phyloP scores from a whole-genome alignment of 2,797 vertebrate genomes.

The Hipposideros larvatus region DNA sequence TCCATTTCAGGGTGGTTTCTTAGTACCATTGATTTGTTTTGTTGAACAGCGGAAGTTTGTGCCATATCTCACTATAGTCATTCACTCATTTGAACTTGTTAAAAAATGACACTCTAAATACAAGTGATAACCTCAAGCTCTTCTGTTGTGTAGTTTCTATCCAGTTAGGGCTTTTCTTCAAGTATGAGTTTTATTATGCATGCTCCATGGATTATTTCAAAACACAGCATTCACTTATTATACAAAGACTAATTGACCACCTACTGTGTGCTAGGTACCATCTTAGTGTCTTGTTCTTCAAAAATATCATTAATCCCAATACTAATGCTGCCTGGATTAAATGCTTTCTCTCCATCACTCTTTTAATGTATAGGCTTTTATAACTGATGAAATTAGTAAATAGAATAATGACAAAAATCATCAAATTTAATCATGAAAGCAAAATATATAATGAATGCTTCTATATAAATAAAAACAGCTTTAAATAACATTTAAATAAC shows the following conservation, averaged over 20 bases:
- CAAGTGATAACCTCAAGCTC: not conserved
- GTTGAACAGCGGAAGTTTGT: not conserved
- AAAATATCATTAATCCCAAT: constrained; percentile 1
- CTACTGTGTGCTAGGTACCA: not conserved
- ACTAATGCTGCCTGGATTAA: not conserved
- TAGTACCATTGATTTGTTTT: not conserved
- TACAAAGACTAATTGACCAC: not conserved
- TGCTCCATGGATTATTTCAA: not conserved
- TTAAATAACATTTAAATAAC: not conserved
- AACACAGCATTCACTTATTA: not conserved
- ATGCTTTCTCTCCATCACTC: not conserved
- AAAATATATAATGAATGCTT: not conserved
- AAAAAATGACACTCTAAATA: not conserved
- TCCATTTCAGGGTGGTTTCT: not conserved
- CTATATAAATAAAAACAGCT: not conserved
- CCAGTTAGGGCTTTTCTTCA: not conserved
- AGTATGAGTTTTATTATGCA: not conserved
- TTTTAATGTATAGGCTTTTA: not conserved
- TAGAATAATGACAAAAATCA: constrained; percentile 33
- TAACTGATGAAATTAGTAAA: constrained; percentile 29
- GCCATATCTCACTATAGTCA: not conserved
- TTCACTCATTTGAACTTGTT: not conserved
- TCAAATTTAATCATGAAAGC: not conserved
- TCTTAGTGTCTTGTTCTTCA: not conserved
- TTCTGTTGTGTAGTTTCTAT: not conserved